Evolutionary conservation across 1,140 invertebrate genomes (phyloP), one percentile per base, ranked within the genome.

Genomic region (Adelges cooleyi): DNA sequence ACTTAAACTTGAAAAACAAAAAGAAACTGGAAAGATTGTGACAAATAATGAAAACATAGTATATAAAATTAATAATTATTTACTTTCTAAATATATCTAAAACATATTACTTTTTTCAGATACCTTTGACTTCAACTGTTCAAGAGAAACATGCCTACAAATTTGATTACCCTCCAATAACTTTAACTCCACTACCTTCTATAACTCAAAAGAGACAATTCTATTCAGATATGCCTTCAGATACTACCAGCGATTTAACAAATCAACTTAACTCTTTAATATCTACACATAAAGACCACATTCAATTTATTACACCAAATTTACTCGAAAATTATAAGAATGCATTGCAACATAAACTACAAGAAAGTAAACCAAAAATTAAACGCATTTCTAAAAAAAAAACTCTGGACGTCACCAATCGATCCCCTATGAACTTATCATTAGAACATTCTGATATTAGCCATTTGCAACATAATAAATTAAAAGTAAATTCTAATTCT

Each of bases 1-100:
- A 29, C 56, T 46, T 46, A 62, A 62, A 29, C 56, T 48, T 29
- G 42, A 62, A 18, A 48, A 48, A 33, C n/a, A 33, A 22, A 46
- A 27, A n/a, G 51, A 38, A 11, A 17, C 15, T 10, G 11, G 42
- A 29, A 62, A 13, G n/a, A 46, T 3, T 33, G n/a, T 27, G 2
- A n/a, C 15, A 8, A 25, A 33, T 48, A 48, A 48, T 62, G 42
- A 29, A 23, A 54, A 40, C 18, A 38, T 56, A 42, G 33, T 56
- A 56, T 38, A 38, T n/a, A 22, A n/a, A n/a, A 23, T 20, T 40
- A 40, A 33, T 6, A 33, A 44, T 6, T 38, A 38, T 44, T 8
- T 44, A n/a, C n/a, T 44, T 44, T 44, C n/a, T n/a, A 44, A 44
- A 8, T 44, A 8, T 44, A 6, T 38, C 6, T 38, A 42, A 6